Base-by-base conservation (phyloP, 2,888 invertebrate genomes). In the Ormyrus rosae region DNA sequence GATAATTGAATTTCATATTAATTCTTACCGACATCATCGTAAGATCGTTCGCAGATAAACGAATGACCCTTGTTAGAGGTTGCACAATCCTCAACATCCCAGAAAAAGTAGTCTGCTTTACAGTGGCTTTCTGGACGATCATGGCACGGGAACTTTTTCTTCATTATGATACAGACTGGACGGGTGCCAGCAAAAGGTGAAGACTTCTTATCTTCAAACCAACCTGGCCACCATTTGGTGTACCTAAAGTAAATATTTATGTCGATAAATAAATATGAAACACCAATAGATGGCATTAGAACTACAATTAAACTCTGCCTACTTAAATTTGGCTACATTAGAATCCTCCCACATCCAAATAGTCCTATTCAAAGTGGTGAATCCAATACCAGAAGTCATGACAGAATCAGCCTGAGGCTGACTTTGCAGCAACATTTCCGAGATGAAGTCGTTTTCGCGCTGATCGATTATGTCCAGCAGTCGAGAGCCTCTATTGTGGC, bases 371-470 rank as follows among this genome's bases (percentile, higher is more conserved):
- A 91, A 82, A 2, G 89, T 88, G 2, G 88, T 89, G 68, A 92
- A 89, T 8, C 92, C 92, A 45, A 92, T 87, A 13, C 92, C 92
- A n/a, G 91, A 90, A 13, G 92, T 92, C 88, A 92, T 91, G 7
- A 92, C 84, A 50, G 90, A 88, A 2, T 85, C 84, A 4, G 91
- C 88, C 58, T 88, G 84, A 19, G 91, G 90, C 76, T 90, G 84
- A 45, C 77, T 85, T 53, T 89, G 88, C 63, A 91, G 81, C 74
- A 93, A 85, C 90, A 92, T 90, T 83, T 92, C 92, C 9, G 93
- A 93, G 34, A 93, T 83, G 84, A 93, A 93, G 86, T 93, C 91
- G 85, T 92, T 93, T 85, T 93, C 93, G 55, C 87, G 87, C 87
- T 92, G 91, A n/a, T 89, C 90, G 53, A 90, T 88, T 73, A 93